A percentile compares a stretch with the other conserved stretches of the same genome.
These are phyloP conservation scores for Bucco capensis DNA, from an alignment of 2,113 vertebrate genomes.

Conservation along the genomic window DNA sequence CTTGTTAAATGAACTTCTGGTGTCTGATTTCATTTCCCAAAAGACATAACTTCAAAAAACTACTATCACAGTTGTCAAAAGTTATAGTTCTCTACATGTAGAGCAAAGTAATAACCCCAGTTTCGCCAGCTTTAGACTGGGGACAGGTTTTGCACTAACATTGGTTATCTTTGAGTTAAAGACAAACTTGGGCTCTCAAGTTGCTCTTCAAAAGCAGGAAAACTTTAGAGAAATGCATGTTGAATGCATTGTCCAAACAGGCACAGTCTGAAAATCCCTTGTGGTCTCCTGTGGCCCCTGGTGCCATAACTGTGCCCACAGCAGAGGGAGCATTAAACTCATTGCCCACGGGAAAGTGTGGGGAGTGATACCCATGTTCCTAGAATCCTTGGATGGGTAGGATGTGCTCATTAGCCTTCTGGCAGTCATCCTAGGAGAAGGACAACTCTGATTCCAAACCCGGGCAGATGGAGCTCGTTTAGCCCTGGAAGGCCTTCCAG, in stretches of 20 bases:
- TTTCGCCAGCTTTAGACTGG: neutral
- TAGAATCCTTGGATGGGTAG: no score
- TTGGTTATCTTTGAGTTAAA: neutral
- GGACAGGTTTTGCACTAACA: neutral
- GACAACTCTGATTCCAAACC: no score
- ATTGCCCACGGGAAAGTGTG: no score
- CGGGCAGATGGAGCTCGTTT: no score
- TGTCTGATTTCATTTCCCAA: neutral
- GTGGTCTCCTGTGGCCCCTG: no score
- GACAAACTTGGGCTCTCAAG: neutral
- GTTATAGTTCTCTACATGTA: neutral
- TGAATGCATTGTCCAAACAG: neutral
- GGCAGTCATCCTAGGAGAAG: no score
- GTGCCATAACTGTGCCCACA: no score
- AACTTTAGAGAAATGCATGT: neutral
- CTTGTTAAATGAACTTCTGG: neutral
- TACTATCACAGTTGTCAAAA: neutral
- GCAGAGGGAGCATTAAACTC: no score
- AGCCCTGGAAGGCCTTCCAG: no score
- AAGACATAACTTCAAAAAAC: neutral
- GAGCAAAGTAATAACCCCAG: neutral
- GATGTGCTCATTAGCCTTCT: no score
- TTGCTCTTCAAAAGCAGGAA: neutral
- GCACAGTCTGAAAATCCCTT: no score
- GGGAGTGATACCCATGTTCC: no score